phyloP scores from a whole-genome alignment of 53 echinoderm and acorn worm species.

The Apostichopus leukothele region DNA sequence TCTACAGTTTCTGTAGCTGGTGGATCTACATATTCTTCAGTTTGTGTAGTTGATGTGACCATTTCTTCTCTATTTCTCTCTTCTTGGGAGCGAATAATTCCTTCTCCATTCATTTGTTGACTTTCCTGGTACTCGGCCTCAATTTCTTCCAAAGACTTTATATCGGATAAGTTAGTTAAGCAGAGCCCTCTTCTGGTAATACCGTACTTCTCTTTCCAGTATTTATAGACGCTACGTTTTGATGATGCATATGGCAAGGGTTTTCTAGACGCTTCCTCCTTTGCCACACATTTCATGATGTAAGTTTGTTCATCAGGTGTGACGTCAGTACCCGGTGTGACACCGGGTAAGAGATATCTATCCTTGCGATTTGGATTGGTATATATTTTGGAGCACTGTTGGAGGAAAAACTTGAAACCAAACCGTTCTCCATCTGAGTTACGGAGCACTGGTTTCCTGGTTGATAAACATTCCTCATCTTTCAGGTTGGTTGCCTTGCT shows the following conservation, averaged over 20 bases:
- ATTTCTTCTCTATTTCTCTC: too few relatives aligned
- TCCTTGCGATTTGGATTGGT: background rate
- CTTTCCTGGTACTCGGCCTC: too few relatives aligned
- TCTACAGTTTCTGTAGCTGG: too few relatives aligned
- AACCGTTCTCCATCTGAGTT: background rate
- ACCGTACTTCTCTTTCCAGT: background rate
- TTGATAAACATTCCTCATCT: background rate
- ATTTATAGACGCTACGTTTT: background rate
- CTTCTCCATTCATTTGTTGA: too few relatives aligned
- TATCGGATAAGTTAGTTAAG: background rate
- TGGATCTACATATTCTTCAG: too few relatives aligned
- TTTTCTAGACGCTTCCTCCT: background rate
- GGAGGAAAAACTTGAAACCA: background rate
- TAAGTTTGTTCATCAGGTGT: background rate
- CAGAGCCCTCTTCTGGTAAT: background rate
- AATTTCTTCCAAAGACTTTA: background rate
- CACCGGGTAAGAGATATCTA: background rate
- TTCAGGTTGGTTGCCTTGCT: background rate
- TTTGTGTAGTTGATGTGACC: too few relatives aligned
- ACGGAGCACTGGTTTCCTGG: too few relatives aligned
- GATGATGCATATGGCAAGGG: background rate
- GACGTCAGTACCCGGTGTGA: background rate
- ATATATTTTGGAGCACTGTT: background rate
- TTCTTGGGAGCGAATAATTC: too few relatives aligned
- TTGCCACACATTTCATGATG: background rate